Conservation (phyloP, 2,888 invertebrate genomes). For the Hanleya hanleyi region DNA sequence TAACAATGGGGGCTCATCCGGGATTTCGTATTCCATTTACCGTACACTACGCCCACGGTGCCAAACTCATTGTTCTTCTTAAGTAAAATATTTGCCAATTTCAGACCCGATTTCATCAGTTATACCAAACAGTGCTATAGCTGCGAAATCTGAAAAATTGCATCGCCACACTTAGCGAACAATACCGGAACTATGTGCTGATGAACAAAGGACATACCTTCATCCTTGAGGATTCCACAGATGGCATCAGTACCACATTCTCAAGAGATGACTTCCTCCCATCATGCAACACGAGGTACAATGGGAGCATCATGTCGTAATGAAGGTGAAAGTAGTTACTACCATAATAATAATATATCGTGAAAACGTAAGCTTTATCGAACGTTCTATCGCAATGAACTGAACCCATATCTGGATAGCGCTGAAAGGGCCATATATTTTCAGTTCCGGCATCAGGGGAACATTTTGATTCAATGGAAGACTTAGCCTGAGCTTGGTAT, state of each 20-base stretch:
- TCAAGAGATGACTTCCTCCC: background rate
- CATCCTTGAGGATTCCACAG: conserved; percentile 41
- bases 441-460: background rate
- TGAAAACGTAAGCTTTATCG: conserved; percentile 47
- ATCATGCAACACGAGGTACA: conserved; percentile 16
- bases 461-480: background rate
- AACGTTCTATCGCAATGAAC: conserved; percentile 44
- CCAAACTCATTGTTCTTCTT: too few relatives aligned
- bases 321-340: conserved; percentile 59
- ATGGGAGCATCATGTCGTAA: conserved; percentile 50
- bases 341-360: conserved; percentile 47
- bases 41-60: too few relatives aligned
- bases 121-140: background rate
- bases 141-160: background rate
- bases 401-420: background rate
- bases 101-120: background rate
- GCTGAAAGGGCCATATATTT: conserved; percentile 14
- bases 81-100: too few relatives aligned
- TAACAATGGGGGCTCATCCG: too few relatives aligned
- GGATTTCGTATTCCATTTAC: too few relatives aligned
- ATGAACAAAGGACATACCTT: background rate
- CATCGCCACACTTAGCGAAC: background rate
- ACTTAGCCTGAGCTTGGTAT: background rate
- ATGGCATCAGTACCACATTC: conserved; percentile 44
- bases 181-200: background rate